Base-by-base conservation (phyloP, 2,888 invertebrate species). In the Ceratothoa steindachneri region DNA sequence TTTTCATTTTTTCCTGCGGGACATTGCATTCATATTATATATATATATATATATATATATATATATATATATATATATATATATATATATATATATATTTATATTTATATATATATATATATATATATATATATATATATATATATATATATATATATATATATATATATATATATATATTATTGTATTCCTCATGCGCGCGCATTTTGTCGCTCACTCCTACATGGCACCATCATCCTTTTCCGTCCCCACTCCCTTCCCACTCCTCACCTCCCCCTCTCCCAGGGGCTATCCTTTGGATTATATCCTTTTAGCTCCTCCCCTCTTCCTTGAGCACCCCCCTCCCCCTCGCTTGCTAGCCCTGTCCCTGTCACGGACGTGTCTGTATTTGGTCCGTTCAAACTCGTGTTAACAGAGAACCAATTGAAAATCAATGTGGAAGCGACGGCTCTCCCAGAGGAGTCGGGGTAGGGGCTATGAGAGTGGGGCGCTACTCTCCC, bases 91-190 rank as follows among this genome's bases (percentile, higher is more conserved):
- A 64, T 64, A 27, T 64, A 27, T 64, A 64, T 64, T 2, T 27
- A 64, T 64, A 19, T 19, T 19, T 64, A 64, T 64, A 64, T 64
- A 64, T 64, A 64, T 64, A 64, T 64, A 60, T 64, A 64, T 64
- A 64, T 64, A 24, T 64, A 64, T 60, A 64, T 64, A 27, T 64
- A 64, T 64, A 27, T 64, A 64, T 60, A 64, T 64, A 64, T 64
- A 64, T 64, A 27, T 64, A 64, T 64, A 64, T 64, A 64, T 64
- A 64, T 2, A 2, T 64, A 64, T 64, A 64, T 27, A 64, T 64
- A 64, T 64, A 64, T 64, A 64, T 64, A 64, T 64, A 64, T 64
- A 64, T 64, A 64, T 64, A 64, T 64, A 64, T 64, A 64, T 64
- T 19, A 19, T 19, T 64, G 22, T 64, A 64, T 64, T n/a, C n/a